Evolutionary conservation across 2,888 invertebrate species (phyloP).

Genomic region (Uropetala carovei): DNA sequence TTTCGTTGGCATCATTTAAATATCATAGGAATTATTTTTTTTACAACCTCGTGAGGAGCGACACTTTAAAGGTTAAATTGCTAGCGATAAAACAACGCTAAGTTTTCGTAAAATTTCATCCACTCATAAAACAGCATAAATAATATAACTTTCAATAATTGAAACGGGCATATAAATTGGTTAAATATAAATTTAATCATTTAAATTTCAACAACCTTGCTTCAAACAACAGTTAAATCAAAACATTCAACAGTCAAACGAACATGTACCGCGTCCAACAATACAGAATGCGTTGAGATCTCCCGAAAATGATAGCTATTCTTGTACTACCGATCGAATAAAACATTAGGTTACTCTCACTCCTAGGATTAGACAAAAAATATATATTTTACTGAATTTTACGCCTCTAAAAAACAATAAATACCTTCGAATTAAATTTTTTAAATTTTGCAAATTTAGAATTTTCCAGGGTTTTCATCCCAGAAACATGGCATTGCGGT

Average conservation of each 20-base stretch:
- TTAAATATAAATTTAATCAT: slow-evolving; percentile 59
- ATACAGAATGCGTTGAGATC: slow-evolving; percentile 34
- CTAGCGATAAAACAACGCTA: no score
- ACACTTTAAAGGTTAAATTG: no score
- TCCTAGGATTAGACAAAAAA: no score
- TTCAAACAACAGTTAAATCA: slow-evolving; percentile 59
- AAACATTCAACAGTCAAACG: slow-evolving; percentile 48
- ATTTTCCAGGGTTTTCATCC: no score
- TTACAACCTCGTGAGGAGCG: no score
- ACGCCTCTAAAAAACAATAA: no score
- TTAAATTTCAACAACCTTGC: slow-evolving; percentile 57
- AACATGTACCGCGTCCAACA: slow-evolving; percentile 39
- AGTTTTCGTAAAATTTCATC: background rate
- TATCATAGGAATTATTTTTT: background rate
- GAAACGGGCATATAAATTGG: slow-evolving; percentile 39
- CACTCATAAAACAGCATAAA: background rate
- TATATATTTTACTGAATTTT: no score
- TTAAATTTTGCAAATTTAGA: no score
- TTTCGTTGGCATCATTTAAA: slow-evolving; percentile 1
- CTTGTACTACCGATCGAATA: background rate
- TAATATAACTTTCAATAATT: background rate
- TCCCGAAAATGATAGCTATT: background rate
- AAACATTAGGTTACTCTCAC: no score
- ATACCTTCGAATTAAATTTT: no score
- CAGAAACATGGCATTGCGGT: no score